Percentiles rank a stretch among this genome's conserved stretches.
Conservation (phyloP, 2,888 invertebrate genomes). For the Archaeoteleia sp. region DNA sequence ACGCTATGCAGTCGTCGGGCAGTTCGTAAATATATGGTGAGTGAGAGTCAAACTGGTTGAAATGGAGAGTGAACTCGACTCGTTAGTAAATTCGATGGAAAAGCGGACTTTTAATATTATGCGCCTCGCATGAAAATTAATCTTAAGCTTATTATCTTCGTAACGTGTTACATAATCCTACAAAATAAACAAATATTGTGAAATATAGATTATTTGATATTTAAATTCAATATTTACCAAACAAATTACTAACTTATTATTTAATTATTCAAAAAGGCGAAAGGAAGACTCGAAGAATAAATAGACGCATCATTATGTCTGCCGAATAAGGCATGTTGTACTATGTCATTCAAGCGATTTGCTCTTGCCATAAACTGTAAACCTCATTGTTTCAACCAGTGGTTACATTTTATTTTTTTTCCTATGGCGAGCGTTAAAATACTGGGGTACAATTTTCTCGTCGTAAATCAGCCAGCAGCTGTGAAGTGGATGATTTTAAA, state of each 20-base stretch:
- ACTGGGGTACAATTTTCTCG: conserved; percentile 27
- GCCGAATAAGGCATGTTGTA: too few relatives aligned
- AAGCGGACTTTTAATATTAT: conserved; percentile 44
- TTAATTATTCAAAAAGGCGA: too few relatives aligned
- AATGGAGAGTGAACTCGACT: conserved; percentile 40
- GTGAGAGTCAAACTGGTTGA: conserved; percentile 51
- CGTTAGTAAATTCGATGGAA: conserved; percentile 37
- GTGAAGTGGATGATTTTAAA: conserved; percentile 19
- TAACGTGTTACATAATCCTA: conserved; percentile 23
- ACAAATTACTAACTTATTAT: too few relatives aligned
- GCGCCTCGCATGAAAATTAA: conserved; percentile 35
- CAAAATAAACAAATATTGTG: background rate
- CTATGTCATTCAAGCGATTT: too few relatives aligned
- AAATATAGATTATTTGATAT: background rate
- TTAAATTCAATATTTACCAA: background rate
- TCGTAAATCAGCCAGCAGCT: conserved; percentile 31
- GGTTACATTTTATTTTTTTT: too few relatives aligned
- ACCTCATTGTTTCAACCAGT: too few relatives aligned
- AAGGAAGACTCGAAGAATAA: too few relatives aligned
- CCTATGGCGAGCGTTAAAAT: background rate
- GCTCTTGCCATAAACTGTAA: too few relatives aligned
- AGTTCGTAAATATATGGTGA: conserved; percentile 46
- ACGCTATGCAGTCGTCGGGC: conserved; percentile 42
- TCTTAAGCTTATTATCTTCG: conserved; percentile 23
- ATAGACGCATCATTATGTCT: too few relatives aligned